Base-by-base conservation (phyloP, 2,888 invertebrate species). In the Drosophila phalerata region DNA sequence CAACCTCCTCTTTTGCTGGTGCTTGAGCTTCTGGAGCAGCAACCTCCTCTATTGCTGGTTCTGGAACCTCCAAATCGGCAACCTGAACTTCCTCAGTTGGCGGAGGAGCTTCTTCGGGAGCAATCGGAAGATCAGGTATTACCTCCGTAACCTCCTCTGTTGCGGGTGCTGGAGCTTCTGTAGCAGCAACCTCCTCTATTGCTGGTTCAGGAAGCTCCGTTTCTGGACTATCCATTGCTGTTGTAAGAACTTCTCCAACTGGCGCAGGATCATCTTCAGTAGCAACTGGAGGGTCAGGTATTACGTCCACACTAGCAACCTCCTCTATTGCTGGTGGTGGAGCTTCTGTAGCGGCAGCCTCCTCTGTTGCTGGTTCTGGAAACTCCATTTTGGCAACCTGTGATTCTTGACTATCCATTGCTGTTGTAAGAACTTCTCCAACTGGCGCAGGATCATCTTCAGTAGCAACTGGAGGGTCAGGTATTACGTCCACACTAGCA, bases 141-240 rank as follows among this genome's bases (percentile, higher is more conserved):
- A 22, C 22, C 22, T 22, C 22, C 1, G 57, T 28, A 43, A 28
- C 28, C 6, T 52, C 17, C 15, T 48, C 17, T 28, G 10, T n/a
- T 19, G 1, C 51, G 17, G 43, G 10, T 3, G 34, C 1, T 13
- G 13, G 34, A 34, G 5, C 5, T 13, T 34, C 34, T 8, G 9
- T 30, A 19, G 34, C n/a, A n/a, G 22, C 17, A 28, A 9, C 3
- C 11, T 22, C 3, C 4, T 22, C 22, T 30, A 17, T 45, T n/a
- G n/a, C 43, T 34, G 22, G 22, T 22, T 3, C 38, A 10, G 28
- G 15, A 38, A 25, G 2, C 25, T 38, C 34, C 22, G 5, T n/a
- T n/a, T n/a, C n/a, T n/a, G n/a, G n/a, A n/a, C n/a, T n/a, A n/a
- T 60, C 45, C 15, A 22, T 9, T 52, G 34, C 61, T 25, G 45